Percentiles rank a stretch among this genome's conserved stretches.
These are phyloP conservation scores for Drosophila mercatorum DNA, from an alignment of 2,888 invertebrate species.

Conservation along the genomic window DNA sequence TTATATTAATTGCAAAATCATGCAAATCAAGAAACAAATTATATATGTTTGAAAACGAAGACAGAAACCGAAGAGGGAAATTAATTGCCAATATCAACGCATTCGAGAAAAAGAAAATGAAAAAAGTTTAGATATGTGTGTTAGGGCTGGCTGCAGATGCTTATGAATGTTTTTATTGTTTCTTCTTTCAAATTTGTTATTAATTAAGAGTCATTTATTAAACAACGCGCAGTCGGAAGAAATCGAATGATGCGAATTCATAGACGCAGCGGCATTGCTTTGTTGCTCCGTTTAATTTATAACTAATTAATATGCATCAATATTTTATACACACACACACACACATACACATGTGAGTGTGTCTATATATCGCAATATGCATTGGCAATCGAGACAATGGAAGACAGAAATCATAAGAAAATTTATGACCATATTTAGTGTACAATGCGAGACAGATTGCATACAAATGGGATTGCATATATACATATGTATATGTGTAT, in stretches of 20 bases:
- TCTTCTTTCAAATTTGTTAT: slow-evolving; percentile 67
- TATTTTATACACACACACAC: slow-evolving; percentile 35
- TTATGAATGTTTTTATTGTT: slow-evolving; percentile 45
- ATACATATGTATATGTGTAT: not conserved
- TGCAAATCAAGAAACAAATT: slow-evolving; percentile 66
- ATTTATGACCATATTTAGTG: slow-evolving; percentile 51
- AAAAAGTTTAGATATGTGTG: slow-evolving; percentile 49
- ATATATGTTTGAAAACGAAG: slow-evolving; percentile 40
- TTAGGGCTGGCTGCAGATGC: slow-evolving; percentile 42
- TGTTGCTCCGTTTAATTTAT: slow-evolving; percentile 61
- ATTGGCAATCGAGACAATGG: slow-evolving; percentile 40
- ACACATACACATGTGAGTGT: not conserved
- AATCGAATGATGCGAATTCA: slow-evolving; percentile 40
- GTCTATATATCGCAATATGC: slow-evolving; percentile 25
- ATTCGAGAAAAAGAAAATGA: slow-evolving; percentile 43
- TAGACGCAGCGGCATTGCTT: slow-evolving; percentile 54
- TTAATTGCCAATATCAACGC: slow-evolving; percentile 77
- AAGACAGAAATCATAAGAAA: slow-evolving; percentile 26
- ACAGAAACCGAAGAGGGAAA: slow-evolving; percentile 59
- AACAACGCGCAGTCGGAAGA: slow-evolving; percentile 60
- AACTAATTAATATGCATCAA: slow-evolving; percentile 66
- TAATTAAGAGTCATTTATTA: slow-evolving; percentile 75
- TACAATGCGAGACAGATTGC: slow-evolving; percentile 38
- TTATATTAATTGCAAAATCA: slow-evolving; percentile 78
- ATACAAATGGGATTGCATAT: slow-evolving; percentile 14